Evolutionary conservation across 2,797 vertebrate species (phyloP).

Genomic region (Eulemur albifrons): DNA sequence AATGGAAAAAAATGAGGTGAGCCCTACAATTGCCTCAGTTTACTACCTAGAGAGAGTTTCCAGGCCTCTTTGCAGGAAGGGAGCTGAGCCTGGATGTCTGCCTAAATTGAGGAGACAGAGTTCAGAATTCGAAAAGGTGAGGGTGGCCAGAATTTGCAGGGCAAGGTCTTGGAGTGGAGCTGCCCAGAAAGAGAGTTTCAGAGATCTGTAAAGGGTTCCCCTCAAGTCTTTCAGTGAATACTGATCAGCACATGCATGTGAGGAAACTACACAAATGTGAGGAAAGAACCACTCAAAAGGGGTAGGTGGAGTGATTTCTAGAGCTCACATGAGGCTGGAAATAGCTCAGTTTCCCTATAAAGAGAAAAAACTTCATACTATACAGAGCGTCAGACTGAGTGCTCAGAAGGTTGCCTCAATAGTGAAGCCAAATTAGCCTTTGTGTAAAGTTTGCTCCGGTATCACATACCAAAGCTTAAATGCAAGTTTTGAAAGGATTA

Average conservation of each 20-base stretch:
- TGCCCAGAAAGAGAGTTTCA: background rate
- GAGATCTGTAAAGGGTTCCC: background rate
- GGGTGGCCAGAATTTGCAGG: background rate
- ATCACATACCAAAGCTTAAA: background rate
- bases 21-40: background rate
- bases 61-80: background rate
- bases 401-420: background rate
- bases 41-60: background rate
- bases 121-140: slow-evolving; percentile 12
- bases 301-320: background rate
- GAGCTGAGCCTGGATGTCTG: background rate
- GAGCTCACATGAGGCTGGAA: background rate
- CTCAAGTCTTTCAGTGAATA: background rate
- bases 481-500: background rate
- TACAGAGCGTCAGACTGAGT: background rate
- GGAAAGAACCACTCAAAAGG: slow-evolving; percentile 15
- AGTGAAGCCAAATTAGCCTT: background rate
- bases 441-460: slow-evolving; percentile 14
- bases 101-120: background rate
- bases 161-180: background rate
- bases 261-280: background rate
- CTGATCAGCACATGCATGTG: background rate
- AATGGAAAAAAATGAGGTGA: background rate
- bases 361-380: background rate
- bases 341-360: background rate